Base-by-base conservation (phyloP, 2,797 vertebrate genomes). In the Fratercula arctica region DNA sequence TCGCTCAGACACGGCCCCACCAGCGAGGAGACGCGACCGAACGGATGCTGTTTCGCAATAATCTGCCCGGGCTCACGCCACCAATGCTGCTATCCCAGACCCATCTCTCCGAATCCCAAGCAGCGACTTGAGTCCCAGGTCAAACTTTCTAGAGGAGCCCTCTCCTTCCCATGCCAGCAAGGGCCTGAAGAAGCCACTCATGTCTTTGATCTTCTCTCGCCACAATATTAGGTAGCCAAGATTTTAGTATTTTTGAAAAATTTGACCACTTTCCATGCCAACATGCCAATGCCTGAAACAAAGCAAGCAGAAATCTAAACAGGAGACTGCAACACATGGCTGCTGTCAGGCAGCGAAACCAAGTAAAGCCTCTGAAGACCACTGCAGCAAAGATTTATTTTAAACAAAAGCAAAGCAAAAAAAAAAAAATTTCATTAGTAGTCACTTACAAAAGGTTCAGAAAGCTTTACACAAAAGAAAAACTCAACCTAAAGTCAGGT, bases 11-110 rank as follows among this genome's bases (percentile, higher is more conserved):
- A 19, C 18, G 1, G 67, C 59, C 45, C 66, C 75, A 33, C 43
- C 3, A 13, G 70, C 19, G 4, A 26, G 3, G 13, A 16, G 63
- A 33, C 8, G 0, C 2, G 1, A 31, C 9, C 14, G 35, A 35
- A 35, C 35, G 35, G 2, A 54, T 19, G 80, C 64, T 73, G 43
- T 45, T 35, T 33, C 8, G 3, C 79, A 85, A 59, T 0, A 5
- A 46, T 1, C 28, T 45, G 72, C 25, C 75, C 3, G 0, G 8
- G 60, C 64, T 82, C 83, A 53, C 2, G 0, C 25, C 79, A 56
- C 21, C 24, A 4, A 1, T 0, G 6, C 11, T 2, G 25, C 56
- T 54, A 16, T 15, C 46, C 1, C 0, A 56, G 45, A 18, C 26
- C 33, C 13, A 12, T 16, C 37, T 53, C 66, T 37, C 53, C 1